Conservation (phyloP, 2,113 vertebrate genomes). For the Rattus rattus region DNA sequence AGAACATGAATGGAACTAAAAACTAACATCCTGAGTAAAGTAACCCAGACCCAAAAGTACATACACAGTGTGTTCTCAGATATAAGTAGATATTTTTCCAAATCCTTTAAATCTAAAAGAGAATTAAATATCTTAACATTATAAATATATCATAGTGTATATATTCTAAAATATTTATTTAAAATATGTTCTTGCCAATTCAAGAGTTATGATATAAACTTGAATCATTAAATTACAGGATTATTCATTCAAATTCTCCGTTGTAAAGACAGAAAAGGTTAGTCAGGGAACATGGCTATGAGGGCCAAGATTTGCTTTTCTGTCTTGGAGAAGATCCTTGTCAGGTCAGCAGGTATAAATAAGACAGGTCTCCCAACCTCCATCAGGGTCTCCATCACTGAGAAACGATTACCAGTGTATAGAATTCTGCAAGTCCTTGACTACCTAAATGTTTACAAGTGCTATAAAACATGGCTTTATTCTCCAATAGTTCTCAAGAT, state of each 20-base stretch:
- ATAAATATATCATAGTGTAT: not conserved
- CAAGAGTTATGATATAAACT: not conserved
- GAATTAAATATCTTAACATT: not conserved
- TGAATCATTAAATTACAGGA: not conserved
- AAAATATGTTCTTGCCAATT: not conserved
- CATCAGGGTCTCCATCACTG: too few relatives aligned
- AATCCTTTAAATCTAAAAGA: slow-evolving; percentile 23
- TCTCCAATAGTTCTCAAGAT: not conserved
- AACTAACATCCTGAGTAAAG: too few relatives aligned
- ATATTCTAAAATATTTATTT: slow-evolving; percentile 32
- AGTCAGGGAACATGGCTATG: not conserved
- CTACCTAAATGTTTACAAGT: not conserved
- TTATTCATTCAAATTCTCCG: not conserved
- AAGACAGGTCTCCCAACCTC: not conserved
- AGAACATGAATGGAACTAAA: too few relatives aligned
- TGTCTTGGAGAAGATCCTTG: not conserved
- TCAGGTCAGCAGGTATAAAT: not conserved
- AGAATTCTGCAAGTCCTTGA: not conserved
- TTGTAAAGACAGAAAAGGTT: not conserved
- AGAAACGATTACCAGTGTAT: not conserved
- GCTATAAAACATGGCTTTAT: not conserved
- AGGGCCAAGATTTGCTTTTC: not conserved
- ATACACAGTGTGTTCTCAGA: too few relatives aligned
- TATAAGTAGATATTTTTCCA: not conserved
- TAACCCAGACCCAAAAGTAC: too few relatives aligned